phyloP scores from a whole-genome alignment of 2,113 vertebrate species.

The Melanerpes formicivorus region DNA sequence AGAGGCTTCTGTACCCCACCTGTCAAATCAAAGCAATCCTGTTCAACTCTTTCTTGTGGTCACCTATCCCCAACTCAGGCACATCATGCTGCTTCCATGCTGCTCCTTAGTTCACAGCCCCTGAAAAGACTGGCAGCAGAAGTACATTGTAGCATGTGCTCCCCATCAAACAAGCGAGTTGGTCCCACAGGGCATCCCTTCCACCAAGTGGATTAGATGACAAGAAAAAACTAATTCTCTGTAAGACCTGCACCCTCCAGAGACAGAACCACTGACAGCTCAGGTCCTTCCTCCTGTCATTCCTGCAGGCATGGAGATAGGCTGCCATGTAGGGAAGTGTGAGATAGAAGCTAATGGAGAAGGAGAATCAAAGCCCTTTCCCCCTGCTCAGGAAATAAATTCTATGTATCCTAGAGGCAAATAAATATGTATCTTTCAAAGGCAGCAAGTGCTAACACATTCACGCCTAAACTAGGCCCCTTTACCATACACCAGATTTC shows the following conservation, averaged over 20 bases:
- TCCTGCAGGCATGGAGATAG: not conserved
- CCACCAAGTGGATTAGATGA: not conserved
- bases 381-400: not conserved
- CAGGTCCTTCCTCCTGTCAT: not conserved
- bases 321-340: not conserved
- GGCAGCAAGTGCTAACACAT: not conserved
- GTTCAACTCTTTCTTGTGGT: not conserved
- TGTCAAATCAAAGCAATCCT: not conserved
- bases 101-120: not conserved
- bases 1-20: not conserved
- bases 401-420: not conserved
- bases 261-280: not conserved
- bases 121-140: not conserved
- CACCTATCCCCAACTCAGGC: not conserved
- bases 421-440: not conserved
- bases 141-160: not conserved
- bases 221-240: not conserved
- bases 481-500: not conserved
- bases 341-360: not conserved
- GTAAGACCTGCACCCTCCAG: not conserved
- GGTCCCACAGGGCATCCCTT: not conserved
- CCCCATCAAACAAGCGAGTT: not conserved
- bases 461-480: not conserved
- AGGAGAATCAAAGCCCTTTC: not conserved
- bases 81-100: accelerated